Conservation (phyloP, 2,888 invertebrate species). For the Drosophila anomalata region DNA sequence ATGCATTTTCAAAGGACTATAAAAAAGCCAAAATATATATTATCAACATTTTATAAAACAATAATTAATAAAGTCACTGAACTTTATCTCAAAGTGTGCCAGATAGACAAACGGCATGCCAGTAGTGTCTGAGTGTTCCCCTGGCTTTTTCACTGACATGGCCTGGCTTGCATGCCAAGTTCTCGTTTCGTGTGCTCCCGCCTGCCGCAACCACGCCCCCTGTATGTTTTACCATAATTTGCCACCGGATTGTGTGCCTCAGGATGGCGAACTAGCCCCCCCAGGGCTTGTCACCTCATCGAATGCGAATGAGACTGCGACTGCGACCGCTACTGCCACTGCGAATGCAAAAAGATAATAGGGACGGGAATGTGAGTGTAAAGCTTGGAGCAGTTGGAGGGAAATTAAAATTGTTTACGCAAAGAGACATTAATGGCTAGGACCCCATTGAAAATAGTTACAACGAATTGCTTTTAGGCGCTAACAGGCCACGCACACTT, state of each 20-base stretch:
- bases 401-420: conserved; percentile 78
- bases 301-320: conserved; percentile 54
- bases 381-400: conserved; percentile 44
- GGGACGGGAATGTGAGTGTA: conserved; percentile 43
- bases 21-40: background rate
- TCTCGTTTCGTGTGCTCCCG: conserved; percentile 63
- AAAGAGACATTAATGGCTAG: conserved; percentile 67
- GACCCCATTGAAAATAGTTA: conserved; percentile 53
- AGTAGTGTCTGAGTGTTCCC: conserved; percentile 31
- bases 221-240: conserved; percentile 76
- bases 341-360: conserved; percentile 22
- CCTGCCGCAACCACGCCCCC: conserved; percentile 38
- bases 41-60: background rate
- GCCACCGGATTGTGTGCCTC: conserved; percentile 57
- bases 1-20: background rate
- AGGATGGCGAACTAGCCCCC: conserved; percentile 22
- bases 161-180: conserved; percentile 61
- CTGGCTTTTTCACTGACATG: conserved; percentile 35
- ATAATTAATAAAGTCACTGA: conserved; percentile 3
- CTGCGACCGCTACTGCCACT: conserved; percentile 54
- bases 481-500: conserved; percentile 51
- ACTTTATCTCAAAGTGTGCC: conserved; percentile 25
- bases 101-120: conserved; percentile 25
- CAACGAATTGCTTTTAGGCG: conserved; percentile 74
- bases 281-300: conserved; percentile 70